A percentile compares a stretch with the other conserved stretches of the same genome.
phyloP scores from a whole-genome alignment of 2,113 vertebrate genomes.

The Tenebrosternarchus preto region DNA sequence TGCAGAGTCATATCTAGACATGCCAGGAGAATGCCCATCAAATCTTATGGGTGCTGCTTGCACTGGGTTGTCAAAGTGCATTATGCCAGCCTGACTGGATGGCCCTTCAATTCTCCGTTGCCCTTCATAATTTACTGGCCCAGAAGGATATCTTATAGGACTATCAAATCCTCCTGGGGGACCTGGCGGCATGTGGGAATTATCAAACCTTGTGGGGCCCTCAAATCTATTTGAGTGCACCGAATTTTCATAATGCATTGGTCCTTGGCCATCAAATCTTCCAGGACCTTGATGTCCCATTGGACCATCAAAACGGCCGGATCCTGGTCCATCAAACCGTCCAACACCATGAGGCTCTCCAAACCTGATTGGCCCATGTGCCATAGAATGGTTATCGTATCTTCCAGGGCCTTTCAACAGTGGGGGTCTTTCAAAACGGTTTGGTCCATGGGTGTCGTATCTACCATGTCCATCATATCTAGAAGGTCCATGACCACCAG shows the following conservation, averaged over 20 bases:
- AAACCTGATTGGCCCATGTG: slow-evolving; percentile 69
- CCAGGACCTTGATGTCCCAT: slow-evolving; percentile 69
- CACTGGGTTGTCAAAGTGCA: slow-evolving; percentile 81
- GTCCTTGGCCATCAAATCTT: slow-evolving; percentile 63
- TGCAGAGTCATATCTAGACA: slow-evolving; percentile 77
- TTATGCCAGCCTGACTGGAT: slow-evolving; percentile 75
- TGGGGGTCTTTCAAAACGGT: slow-evolving; percentile 65
- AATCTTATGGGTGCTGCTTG: slow-evolving; percentile 83
- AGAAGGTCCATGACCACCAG: slow-evolving; percentile 49
- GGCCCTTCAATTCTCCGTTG: slow-evolving; percentile 79
- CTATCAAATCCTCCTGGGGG: slow-evolving; percentile 75
- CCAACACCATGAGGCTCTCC: slow-evolving; percentile 67
- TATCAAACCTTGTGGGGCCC: slow-evolving; percentile 78
- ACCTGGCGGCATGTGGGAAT: slow-evolving; percentile 56
- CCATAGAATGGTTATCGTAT: slow-evolving; percentile 72
- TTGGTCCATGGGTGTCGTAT: slow-evolving; percentile 55
- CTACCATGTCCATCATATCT: slow-evolving; percentile 59
- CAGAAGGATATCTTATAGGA: slow-evolving; percentile 64
- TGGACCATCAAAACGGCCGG: slow-evolving; percentile 77
- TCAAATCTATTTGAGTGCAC: slow-evolving; percentile 78
- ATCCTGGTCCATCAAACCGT: slow-evolving; percentile 70
- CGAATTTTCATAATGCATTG: slow-evolving; percentile 64
- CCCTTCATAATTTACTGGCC: slow-evolving; percentile 73
- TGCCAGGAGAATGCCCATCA: slow-evolving; percentile 75
- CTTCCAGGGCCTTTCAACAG: slow-evolving; percentile 67